Evolutionary conservation across 2,113 vertebrate genomes (phyloP).

Genomic region (Atrichornis clamosus): DNA sequence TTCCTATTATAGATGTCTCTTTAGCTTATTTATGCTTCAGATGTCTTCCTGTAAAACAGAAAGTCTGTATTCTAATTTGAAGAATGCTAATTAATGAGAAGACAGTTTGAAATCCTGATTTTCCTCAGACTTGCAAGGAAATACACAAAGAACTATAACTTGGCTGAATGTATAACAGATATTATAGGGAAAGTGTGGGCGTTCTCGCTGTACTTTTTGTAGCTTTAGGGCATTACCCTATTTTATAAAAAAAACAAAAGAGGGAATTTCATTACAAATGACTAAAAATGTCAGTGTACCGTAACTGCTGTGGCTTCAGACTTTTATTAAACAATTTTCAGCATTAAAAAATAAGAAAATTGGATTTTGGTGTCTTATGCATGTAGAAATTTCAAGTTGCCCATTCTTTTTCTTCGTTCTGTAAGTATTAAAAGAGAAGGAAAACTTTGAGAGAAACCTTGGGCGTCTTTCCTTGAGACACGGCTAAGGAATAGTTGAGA

Average conservation of each 20-base stretch:
- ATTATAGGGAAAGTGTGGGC: fast-evolving
- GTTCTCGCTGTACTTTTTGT: background rate
- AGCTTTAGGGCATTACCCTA: fast-evolving
- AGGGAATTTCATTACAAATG: fast-evolving
- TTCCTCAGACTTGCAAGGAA: background rate
- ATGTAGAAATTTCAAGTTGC: background rate
- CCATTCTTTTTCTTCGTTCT: background rate
- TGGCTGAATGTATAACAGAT: background rate
- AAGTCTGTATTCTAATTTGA: background rate
- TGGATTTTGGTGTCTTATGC: background rate
- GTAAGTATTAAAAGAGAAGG: background rate
- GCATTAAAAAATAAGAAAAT: background rate
- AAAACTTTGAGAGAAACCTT: background rate
- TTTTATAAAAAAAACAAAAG: background rate
- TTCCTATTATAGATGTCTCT: background rate
- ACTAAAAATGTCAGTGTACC: background rate
- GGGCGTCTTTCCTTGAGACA: background rate
- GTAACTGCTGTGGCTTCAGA: background rate
- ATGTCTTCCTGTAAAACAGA: background rate
- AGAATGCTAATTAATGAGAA: background rate
- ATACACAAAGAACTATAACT: background rate
- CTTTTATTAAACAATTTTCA: background rate
- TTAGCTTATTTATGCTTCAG: background rate
- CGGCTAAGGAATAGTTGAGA: background rate
- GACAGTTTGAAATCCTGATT: background rate